phyloP scores from a whole-genome alignment of 1,140 invertebrate genomes.

The Episyrphus balteatus region DNA sequence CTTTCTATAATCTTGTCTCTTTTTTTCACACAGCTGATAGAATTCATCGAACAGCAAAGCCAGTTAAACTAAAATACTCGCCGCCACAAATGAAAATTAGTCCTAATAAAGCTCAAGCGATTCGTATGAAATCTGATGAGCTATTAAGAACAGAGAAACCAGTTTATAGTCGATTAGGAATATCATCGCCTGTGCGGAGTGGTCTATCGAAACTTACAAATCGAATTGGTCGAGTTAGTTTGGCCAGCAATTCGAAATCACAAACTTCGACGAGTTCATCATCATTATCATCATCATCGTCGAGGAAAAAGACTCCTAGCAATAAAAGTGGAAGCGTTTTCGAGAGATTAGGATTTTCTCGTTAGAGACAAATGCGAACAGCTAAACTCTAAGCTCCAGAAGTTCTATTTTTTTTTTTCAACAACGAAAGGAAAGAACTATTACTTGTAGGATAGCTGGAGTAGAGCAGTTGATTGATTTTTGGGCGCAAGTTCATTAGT shows the following conservation, averaged over 20 bases:
- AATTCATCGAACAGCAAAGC: slow-evolving; percentile 26
- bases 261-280: too few relatives aligned
- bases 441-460: too few relatives aligned
- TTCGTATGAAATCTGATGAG: slow-evolving; percentile 31
- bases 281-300: background rate
- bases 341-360: background rate
- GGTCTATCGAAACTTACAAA: background rate
- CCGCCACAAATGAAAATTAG: slow-evolving; percentile 16
- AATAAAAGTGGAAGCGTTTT: background rate
- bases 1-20: background rate
- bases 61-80: slow-evolving; percentile 27
- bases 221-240: background rate
- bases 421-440: too few relatives aligned
- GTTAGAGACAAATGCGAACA: too few relatives aligned
- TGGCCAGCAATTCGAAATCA: background rate
- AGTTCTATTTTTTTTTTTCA: too few relatives aligned
- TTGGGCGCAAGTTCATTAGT: too few relatives aligned
- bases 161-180: slow-evolving; percentile 24
- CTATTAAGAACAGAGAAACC: slow-evolving; percentile 23
- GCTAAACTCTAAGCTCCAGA: too few relatives aligned
- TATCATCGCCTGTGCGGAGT: too few relatives aligned
- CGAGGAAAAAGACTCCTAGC: background rate
- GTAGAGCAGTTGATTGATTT: too few relatives aligned
- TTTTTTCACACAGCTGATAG: slow-evolving; percentile 15
- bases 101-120: slow-evolving; percentile 22